Evolutionary conservation across 2,888 invertebrate genomes (phyloP).

Genomic region (Cephus rjabovi): DNA sequence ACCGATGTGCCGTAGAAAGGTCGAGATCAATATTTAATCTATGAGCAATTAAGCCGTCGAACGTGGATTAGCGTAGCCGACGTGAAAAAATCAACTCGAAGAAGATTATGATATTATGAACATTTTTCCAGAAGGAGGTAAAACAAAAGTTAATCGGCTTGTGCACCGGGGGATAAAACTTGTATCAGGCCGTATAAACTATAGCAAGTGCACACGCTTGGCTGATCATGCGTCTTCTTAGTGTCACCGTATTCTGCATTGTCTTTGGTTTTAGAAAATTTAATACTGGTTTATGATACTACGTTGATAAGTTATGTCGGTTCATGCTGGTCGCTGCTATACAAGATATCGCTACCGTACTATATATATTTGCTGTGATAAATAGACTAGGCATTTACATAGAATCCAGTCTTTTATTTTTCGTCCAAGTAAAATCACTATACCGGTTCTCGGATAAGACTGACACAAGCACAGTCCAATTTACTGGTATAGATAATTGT

Average conservation of each 20-base stretch:
- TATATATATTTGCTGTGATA: background rate
- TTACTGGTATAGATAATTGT: background rate
- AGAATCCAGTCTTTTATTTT: background rate
- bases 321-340: background rate
- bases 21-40: background rate
- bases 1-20: conserved; percentile 38
- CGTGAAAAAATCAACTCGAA: background rate
- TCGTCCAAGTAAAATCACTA: background rate
- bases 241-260: background rate
- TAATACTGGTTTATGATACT: background rate
- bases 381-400: background rate
- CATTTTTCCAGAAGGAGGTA: background rate
- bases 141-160: background rate
- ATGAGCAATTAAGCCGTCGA: background rate
- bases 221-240: background rate
- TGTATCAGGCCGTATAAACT: background rate
- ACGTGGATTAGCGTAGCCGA: background rate
- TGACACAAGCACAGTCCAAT: background rate
- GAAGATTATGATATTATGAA: background rate
- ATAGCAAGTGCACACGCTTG: background rate
- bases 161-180: background rate
- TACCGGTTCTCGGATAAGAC: background rate
- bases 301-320: background rate
- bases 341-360: background rate
- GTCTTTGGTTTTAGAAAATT: background rate